Evolutionary conservation across 2,797 vertebrate genomes (phyloP).

Genomic region (Enteromius anoplus): DNA sequence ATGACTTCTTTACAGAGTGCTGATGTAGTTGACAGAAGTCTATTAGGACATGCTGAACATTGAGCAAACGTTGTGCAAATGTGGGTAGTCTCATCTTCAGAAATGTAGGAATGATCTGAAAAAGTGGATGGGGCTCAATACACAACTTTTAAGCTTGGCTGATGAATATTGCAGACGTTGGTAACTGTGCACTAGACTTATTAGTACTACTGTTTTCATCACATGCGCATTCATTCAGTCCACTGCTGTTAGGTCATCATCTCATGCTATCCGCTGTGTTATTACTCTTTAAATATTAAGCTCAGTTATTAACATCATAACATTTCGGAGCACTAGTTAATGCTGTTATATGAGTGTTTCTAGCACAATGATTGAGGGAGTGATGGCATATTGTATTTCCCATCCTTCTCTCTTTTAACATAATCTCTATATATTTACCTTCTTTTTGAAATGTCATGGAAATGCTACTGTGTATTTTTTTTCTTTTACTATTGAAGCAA

Average conservation of each 20-base stretch:
- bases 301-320: not conserved
- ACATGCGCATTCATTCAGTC: not conserved
- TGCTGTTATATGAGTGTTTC: not conserved
- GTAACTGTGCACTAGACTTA: not conserved
- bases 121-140: not conserved
- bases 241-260: not conserved
- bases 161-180: not conserved
- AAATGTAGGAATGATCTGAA: not conserved
- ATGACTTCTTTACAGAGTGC: not conserved
- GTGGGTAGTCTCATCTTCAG: not conserved
- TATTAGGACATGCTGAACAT: not conserved
- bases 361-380: not conserved
- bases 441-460: not conserved
- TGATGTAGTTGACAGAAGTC: not conserved
- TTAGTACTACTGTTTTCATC: not conserved
- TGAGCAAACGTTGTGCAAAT: not conserved
- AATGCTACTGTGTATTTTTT: not conserved
- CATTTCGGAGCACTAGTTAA: not conserved
- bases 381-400: not conserved
- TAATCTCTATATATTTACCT: not conserved
- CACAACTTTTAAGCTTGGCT: not conserved
- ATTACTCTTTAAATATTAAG: not conserved
- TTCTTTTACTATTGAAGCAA: not conserved
- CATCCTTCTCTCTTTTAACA: not conserved
- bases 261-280: not conserved